Evolutionary conservation across 2,113 vertebrate species (phyloP).

Genomic region (Lathamus discolor): DNA sequence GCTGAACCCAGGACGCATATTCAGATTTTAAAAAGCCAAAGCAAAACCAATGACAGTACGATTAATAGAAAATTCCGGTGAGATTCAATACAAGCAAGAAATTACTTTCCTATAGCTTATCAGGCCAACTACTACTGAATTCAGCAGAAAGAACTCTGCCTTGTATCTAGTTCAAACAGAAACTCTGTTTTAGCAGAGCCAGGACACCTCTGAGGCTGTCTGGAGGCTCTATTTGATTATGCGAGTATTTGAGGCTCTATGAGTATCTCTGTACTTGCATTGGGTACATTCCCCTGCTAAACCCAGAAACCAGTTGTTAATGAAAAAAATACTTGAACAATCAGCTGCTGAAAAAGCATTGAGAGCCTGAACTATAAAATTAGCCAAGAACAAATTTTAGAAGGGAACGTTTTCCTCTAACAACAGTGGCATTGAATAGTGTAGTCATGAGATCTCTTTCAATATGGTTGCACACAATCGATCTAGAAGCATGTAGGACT

Average conservation of each 20-base stretch:
- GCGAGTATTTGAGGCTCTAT: background rate
- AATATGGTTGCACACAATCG: background rate
- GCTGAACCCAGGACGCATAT: background rate
- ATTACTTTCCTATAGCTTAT: background rate
- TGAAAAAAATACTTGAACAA: background rate
- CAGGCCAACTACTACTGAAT: background rate
- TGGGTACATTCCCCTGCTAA: background rate
- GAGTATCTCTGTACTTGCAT: background rate
- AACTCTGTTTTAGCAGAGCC: background rate
- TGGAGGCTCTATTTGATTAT: slow-evolving; percentile 24
- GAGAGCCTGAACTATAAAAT: background rate
- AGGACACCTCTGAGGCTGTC: background rate
- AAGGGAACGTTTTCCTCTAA: background rate
- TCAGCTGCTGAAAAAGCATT: background rate
- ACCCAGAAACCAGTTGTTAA: background rate
- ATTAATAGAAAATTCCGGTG: background rate
- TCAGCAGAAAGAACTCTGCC: background rate
- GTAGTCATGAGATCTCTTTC: background rate
- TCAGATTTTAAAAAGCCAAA: background rate
- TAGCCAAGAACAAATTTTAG: background rate
- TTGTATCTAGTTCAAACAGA: background rate
- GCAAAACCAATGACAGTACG: background rate
- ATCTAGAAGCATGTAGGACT: background rate
- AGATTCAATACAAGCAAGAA: background rate
- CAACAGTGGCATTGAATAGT: background rate